Evolutionary conservation across 2,113 vertebrate species (phyloP).

Genomic region (Lagopus leucura): DNA sequence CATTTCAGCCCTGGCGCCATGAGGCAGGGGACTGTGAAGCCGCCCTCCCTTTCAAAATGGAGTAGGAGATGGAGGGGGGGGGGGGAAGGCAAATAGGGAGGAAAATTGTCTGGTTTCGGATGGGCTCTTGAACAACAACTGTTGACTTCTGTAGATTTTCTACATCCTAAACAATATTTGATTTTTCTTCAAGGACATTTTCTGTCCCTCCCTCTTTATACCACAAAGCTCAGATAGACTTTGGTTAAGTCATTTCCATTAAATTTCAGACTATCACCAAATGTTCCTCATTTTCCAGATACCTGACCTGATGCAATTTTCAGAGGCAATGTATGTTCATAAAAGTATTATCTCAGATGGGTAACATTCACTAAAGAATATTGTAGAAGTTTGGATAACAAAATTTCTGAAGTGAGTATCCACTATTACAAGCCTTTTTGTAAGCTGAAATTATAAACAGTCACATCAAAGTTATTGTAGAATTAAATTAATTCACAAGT

Average conservation of each 20-base stretch:
- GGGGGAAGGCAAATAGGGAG: background rate
- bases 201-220: background rate
- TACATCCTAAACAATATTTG: background rate
- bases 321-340: background rate
- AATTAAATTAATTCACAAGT: background rate
- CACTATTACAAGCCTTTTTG: background rate
- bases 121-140: background rate
- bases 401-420: background rate
- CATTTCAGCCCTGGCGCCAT: background rate
- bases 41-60: background rate
- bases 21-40: background rate
- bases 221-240: background rate
- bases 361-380: background rate
- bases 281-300: accelerated
- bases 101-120: background rate
- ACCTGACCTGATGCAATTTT: background rate
- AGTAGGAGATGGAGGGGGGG: background rate
- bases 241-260: background rate
- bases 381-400: background rate
- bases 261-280: background rate
- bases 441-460: background rate
- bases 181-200: background rate
- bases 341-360: background rate
- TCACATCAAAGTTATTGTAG: background rate
- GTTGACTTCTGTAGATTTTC: background rate